Percentiles rank a stretch among this genome's conserved stretches.
These are phyloP conservation scores for Hippotragus niger DNA, from an alignment of 2,113 vertebrate species.

Conservation along the genomic window DNA sequence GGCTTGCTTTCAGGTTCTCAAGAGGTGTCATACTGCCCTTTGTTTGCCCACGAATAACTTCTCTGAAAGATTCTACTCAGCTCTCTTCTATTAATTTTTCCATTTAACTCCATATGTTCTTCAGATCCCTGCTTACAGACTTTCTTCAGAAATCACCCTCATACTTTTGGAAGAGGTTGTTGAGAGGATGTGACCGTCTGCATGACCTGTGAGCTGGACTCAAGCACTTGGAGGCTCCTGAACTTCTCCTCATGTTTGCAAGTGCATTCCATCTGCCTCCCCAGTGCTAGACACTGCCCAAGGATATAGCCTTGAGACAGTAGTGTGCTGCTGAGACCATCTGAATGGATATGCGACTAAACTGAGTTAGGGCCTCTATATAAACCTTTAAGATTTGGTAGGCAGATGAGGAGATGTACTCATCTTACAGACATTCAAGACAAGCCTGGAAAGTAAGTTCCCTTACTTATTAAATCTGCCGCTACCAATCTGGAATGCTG, in stretches of 20 bases:
- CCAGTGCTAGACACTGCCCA: not conserved
- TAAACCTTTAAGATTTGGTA: not conserved
- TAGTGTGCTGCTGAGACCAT: not conserved
- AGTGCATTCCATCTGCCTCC: not conserved
- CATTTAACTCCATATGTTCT: not conserved
- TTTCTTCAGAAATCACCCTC: not conserved
- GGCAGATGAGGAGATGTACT: not conserved
- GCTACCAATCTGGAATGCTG: not conserved
- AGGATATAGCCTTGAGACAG: not conserved
- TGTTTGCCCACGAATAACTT: not conserved
- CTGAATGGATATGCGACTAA: not conserved
- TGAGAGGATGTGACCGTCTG: not conserved
- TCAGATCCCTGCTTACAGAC: not conserved
- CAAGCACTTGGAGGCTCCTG: not conserved
- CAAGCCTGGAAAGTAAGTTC: not conserved
- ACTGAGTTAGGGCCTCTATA: not conserved
- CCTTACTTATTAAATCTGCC: not conserved
- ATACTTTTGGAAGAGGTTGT: not conserved
- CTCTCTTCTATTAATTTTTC: not conserved
- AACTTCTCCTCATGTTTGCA: not conserved
- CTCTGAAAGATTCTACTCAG: not conserved
- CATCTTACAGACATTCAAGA: not conserved
- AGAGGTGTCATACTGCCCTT: not conserved
- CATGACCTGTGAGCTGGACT: not conserved
- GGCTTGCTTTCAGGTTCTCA: not conserved